Evolutionary conservation across 2,888 invertebrate species (phyloP).

Genomic region (Hydrotaea diabolus): DNA sequence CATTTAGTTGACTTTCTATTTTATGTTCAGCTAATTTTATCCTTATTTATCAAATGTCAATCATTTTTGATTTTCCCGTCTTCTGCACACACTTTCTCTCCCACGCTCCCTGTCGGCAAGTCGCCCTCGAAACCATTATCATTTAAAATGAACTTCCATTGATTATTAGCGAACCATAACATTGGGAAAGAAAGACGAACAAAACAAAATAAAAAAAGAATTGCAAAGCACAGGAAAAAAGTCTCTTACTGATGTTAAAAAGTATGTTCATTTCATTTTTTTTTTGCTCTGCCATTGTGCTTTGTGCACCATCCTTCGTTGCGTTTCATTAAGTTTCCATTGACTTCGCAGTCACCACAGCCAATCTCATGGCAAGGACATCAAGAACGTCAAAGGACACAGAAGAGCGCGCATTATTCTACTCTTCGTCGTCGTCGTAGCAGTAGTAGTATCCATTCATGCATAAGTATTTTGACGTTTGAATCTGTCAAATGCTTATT

Average conservation of each 20-base stretch:
- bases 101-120: background rate
- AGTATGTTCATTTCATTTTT: slow-evolving; percentile 23
- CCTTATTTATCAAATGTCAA: slow-evolving; percentile 54
- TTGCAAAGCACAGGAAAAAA: slow-evolving; percentile 3
- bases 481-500: slow-evolving; percentile 34
- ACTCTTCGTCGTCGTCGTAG: background rate
- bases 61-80: slow-evolving; percentile 36
- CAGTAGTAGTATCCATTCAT: background rate
- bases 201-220: no score
- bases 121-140: slow-evolving; percentile 41
- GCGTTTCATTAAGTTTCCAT: slow-evolving; percentile 48
- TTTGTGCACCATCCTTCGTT: slow-evolving; percentile 37
- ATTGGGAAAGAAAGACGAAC: slow-evolving; percentile 6
- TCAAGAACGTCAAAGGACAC: slow-evolving; percentile 18
- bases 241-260: background rate
- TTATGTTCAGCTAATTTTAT: slow-evolving; percentile 35
- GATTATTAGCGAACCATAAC: slow-evolving; percentile 38
- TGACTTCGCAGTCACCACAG: slow-evolving; percentile 8
- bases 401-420: background rate
- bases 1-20: slow-evolving; percentile 15
- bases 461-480: slow-evolving; percentile 35
- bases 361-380: background rate
- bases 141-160: slow-evolving; percentile 44
- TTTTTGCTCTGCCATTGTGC: background rate
- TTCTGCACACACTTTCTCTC: slow-evolving; percentile 18